Conservation (phyloP, 2,797 vertebrate species). For the Danio jaintianensis region DNA sequence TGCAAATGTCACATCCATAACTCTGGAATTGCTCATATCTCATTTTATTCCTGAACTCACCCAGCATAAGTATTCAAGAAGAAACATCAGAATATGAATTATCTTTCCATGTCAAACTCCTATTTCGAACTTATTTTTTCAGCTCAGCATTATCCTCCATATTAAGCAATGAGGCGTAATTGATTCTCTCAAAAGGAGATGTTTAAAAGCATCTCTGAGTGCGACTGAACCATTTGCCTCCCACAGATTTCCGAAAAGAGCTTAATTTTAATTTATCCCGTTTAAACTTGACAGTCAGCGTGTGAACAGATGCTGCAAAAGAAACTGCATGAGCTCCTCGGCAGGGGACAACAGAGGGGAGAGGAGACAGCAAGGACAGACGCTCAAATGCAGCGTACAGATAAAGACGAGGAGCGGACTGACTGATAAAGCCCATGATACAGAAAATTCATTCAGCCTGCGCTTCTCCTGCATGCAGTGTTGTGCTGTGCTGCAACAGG, state of each 20-base stretch:
- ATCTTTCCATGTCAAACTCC: neutral
- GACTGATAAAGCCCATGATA: conserved; percentile 17
- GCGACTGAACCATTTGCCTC: conserved; percentile 11
- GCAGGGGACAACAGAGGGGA: conserved; percentile 52
- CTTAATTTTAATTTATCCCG: conserved; percentile 57
- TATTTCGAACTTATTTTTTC: neutral
- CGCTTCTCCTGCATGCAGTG: conserved; percentile 78
- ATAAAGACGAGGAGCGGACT: conserved; percentile 27
- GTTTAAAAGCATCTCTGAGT: conserved; percentile 29
- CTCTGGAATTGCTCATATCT: too few relatives aligned
- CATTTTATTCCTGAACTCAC: neutral
- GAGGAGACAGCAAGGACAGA: conserved; percentile 54
- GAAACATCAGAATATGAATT: neutral
- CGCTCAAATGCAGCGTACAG: conserved; percentile 29
- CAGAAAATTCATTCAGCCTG: conserved; percentile 74
- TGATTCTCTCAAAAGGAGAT: neutral
- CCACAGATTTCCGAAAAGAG: neutral
- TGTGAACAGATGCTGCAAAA: conserved; percentile 38
- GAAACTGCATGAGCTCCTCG: conserved; percentile 45
- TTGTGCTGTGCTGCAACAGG: conserved; percentile 71
- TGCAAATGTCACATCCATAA: too few relatives aligned
- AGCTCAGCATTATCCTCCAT: conserved; percentile 17
- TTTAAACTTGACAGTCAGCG: conserved; percentile 54
- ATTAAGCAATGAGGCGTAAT: conserved; percentile 17
- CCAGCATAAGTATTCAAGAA: neutral